These are phyloP conservation scores for Dendrocincla fuliginosa DNA, from an alignment of 2,797 vertebrate species.

Conservation along the genomic window DNA sequence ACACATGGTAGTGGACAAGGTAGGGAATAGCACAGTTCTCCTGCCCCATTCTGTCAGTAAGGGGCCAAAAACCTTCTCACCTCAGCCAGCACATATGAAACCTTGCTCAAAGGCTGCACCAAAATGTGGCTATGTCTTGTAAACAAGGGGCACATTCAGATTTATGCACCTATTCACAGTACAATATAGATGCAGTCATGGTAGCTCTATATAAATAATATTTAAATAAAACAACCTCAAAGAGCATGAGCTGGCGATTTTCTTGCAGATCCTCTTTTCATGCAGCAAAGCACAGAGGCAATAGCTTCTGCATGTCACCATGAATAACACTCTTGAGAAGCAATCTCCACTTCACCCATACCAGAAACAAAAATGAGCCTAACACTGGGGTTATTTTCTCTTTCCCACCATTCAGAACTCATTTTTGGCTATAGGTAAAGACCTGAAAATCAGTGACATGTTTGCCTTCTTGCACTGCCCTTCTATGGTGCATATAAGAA, in stretches of 20 bases:
- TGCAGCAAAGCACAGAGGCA: neutral
- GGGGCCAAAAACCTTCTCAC: neutral
- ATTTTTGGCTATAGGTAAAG: neutral
- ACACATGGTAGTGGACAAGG: rapidly evolving
- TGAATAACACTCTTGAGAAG: neutral
- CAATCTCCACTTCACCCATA: neutral
- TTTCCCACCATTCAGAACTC: neutral
- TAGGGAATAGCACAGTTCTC: rapidly evolving
- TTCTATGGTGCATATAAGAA: neutral
- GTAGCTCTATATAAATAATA: neutral
- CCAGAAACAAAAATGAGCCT: neutral
- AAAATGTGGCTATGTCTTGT: rapidly evolving
- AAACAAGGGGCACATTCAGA: neutral
- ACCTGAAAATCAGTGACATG: neutral
- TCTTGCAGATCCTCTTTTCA: neutral
- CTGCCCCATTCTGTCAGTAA: neutral
- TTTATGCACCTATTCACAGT: neutral
- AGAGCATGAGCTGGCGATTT: neutral
- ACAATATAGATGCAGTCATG: neutral
- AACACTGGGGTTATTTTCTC: neutral
- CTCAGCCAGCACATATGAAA: neutral
- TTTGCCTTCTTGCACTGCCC: neutral
- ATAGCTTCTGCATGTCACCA: neutral
- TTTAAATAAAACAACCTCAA: neutral
- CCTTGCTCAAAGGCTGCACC: neutral